Conservation (phyloP, 2,888 invertebrate genomes). For the Heliconius sara region DNA sequence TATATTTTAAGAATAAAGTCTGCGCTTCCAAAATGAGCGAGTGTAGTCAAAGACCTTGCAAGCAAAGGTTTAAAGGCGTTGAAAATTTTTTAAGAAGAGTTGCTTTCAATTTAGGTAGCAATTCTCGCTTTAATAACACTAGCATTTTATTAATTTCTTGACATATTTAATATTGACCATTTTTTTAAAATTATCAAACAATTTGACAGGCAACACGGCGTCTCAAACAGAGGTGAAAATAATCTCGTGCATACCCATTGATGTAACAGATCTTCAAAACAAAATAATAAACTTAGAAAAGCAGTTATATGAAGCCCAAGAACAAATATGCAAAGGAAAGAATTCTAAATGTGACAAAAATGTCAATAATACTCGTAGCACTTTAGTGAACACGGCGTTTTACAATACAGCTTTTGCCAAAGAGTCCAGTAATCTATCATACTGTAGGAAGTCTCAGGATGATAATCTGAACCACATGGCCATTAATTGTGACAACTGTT, state of each 20-base stretch:
- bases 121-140: neutral
- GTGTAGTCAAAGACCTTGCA: conserved; percentile 48
- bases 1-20: neutral
- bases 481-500: conserved; percentile 33
- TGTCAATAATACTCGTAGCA: conserved; percentile 1
- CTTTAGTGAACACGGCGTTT: conserved; percentile 35
- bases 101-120: conserved; percentile 70
- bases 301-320: conserved; percentile 57
- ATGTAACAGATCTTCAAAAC: conserved; percentile 76
- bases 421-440: conserved; percentile 31
- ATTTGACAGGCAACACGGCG: conserved; percentile 67
- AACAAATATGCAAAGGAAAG: conserved; percentile 9
- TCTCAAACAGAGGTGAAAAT: conserved; percentile 79
- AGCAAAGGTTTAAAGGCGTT: conserved; percentile 68
- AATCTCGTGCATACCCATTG: conserved; percentile 79
- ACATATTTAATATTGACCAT: too few species aligned
- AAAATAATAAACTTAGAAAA: conserved; percentile 67
- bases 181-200: neutral
- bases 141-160: too few species aligned
- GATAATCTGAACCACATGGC: conserved; percentile 23
- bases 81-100: conserved; percentile 71
- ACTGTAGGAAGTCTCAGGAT: conserved; percentile 23
- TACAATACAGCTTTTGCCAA: conserved; percentile 21
- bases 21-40: conserved; percentile 52
- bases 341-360: neutral